Evolutionary conservation across 1,140 invertebrate genomes (phyloP), one percentile per base, ranked within the genome.

Genomic region (Oncopeltus fasciatus): DNA sequence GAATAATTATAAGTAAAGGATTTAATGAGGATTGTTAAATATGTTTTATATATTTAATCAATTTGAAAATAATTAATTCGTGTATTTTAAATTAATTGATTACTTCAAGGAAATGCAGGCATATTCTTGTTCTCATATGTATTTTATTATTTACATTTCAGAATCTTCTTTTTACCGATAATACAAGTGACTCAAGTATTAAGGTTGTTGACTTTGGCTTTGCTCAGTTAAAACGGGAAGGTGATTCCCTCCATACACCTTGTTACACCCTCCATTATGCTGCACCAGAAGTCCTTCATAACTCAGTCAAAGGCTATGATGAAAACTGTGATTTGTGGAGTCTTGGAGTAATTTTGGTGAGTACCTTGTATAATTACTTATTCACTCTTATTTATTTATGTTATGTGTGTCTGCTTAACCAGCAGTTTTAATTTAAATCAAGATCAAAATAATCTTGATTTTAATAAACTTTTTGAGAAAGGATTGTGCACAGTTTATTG

Each of bases 241-340:
- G 78, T 20, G 83, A 82, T 66, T 75, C 79, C 58, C 75, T 88
- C 69, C 84, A 82, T 67, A 90, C 88, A 0, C 89, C 90, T 1
- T 92, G 91, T 69, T 95, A 88, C 70, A 92, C 92, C 0, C 74
- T 94, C 21, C 85, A 88, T 63, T 96, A 95, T 75, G 92, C 90
- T 4, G 92, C 92, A 2, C 92, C 92, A 2, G 92, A 96, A 73
- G 90, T 96, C 8, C 74, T 95, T 0, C 74, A 77, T 53, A 75
- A 77, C 61, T 79, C 78, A 11, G 68, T 68, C 0, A 75, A 76
- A 57, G 82, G 80, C 1, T 95, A 95, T 73, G 86, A 90, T 69
- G 85, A 93, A 72, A 86, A 83, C 67, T 95, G 91, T 79, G 92
- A 95, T 76, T 74, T 95, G 27, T 96, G 92, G 92, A 92, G 89